Evolutionary conservation across 2,888 invertebrate species (phyloP), one percentile per base, ranked within the genome.

Genomic region (Clivina fossor): DNA sequence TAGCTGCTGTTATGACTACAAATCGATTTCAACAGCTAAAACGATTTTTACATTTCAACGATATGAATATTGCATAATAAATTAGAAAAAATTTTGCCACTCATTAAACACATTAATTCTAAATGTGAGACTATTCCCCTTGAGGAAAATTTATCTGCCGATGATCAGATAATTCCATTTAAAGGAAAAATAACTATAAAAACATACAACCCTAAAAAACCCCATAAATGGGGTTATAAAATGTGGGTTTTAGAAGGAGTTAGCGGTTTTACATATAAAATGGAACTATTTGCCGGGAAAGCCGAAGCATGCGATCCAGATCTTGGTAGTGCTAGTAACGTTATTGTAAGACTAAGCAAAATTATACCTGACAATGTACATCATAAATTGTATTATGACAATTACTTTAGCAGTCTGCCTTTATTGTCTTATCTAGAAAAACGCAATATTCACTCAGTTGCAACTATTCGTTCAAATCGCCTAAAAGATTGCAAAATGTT

Each of bases 191-290:
- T 40, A 33, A 33, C 49, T 19, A 22, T 67, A 24, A 64, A 65
- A 57, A 64, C 61, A 19, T 66, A 66, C 54, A 59, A 63, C 19
- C 62, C 64, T n/a, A 60, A 61, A 20, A 68, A 67, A 44, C 65
- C 65, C 2, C 63, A 65, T 51, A 68, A 69, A 60, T 66, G 62
- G 63, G 65, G 65, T n/a, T 66, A 60, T 41, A 64, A 65, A 56
- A 44, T 63, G 24, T 64, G 60, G 50, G 61, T 67, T 54, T 55
- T 64, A 16, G 50, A 60, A 48, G 64, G 62, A 26, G 48, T 60
- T 18, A 44, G 54, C 54, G 64, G 65, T 9, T 61, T 62, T 58
- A 61, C 59, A 11, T 65, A 66, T 37, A 60, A 64, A 43, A 64
- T 66, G 57, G 64, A 67, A 56, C 56, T 64, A 30, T 63, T 59